phyloP scores from a whole-genome alignment of 2,888 invertebrate genomes.

The Julus scanicus region DNA sequence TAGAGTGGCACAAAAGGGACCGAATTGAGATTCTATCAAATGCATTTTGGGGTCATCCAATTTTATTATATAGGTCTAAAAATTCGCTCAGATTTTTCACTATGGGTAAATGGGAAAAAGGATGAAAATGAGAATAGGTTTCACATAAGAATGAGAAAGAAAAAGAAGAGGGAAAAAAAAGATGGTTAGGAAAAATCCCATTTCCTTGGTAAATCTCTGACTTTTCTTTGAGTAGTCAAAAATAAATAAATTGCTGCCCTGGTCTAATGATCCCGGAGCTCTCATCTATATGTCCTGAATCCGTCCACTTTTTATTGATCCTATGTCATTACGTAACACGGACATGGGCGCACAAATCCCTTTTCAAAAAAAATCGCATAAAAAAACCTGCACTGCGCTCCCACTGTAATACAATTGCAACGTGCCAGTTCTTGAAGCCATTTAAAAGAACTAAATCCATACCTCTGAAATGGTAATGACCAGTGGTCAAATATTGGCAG shows the following conservation, averaged over 20 bases:
- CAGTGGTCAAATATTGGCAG: conserved; percentile 27
- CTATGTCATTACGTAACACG: conserved; percentile 32
- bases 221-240: conserved; percentile 47
- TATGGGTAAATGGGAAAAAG: conserved; percentile 21
- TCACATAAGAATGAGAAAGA: conserved; percentile 36
- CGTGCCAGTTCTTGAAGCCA: conserved; percentile 30
- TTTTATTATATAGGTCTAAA: conserved; percentile 8
- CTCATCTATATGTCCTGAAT: conserved; percentile 42
- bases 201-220: conserved; percentile 51
- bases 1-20: not conserved
- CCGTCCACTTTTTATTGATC: conserved; percentile 42
- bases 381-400: not conserved
- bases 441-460: conserved; percentile 14
- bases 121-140: conserved; percentile 39
- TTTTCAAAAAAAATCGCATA: not conserved
- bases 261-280: conserved; percentile 49
- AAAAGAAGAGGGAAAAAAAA: not conserved
- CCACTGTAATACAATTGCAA: conserved; percentile 18
- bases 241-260: conserved; percentile 46
- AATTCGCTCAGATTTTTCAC: conserved; percentile 21
- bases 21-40: not conserved
- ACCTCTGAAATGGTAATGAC: conserved; percentile 22
- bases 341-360: conserved; percentile 42
- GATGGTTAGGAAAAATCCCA: conserved; percentile 35
- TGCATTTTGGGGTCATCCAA: conserved; percentile 35